Percentiles rank a stretch among this genome's conserved stretches.
phyloP scores from a whole-genome alignment of 2,888 invertebrate genomes.

The Epistrophe grossulariae region DNA sequence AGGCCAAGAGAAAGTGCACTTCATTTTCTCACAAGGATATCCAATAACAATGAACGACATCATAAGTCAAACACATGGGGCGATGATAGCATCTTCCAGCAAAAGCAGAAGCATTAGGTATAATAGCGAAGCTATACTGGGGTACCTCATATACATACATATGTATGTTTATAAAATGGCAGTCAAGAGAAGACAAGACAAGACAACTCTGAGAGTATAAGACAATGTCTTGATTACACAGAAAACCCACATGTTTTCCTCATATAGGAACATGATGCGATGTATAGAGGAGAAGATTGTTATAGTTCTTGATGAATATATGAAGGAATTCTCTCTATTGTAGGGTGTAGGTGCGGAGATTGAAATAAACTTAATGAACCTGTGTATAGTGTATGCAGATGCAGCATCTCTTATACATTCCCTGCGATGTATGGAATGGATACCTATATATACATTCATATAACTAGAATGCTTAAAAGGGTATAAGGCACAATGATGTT shows the following conservation, averaged over 20 bases:
- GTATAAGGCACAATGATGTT: slow-evolving; percentile 26
- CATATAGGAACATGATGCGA: background rate
- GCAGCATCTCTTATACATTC: slow-evolving; percentile 22
- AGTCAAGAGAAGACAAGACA: slow-evolving; percentile 27
- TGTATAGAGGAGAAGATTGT: slow-evolving; percentile 34
- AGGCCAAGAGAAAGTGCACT: slow-evolving; percentile 43
- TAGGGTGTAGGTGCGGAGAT: slow-evolving; percentile 39
- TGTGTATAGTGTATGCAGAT: slow-evolving; percentile 49
- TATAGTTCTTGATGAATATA: slow-evolving; percentile 56
- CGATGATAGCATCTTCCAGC: slow-evolving; percentile 67
- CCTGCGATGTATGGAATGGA: background rate
- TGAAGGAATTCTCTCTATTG: background rate
- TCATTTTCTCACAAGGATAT: slow-evolving; percentile 75
- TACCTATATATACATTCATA: background rate
- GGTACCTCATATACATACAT: slow-evolving; percentile 1
- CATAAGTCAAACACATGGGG: slow-evolving; percentile 72
- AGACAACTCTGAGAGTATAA: background rate
- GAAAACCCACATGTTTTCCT: slow-evolving; percentile 13
- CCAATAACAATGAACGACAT: slow-evolving; percentile 74
- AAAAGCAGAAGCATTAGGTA: slow-evolving; percentile 32
- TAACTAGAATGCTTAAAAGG: background rate
- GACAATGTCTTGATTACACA: slow-evolving; percentile 64
- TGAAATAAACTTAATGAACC: slow-evolving; percentile 70
- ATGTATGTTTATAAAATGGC: slow-evolving; percentile 27
- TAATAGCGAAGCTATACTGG: slow-evolving; percentile 22